Conservation (phyloP, 23 tunicate species). For the Ascidia mentula region DNA sequence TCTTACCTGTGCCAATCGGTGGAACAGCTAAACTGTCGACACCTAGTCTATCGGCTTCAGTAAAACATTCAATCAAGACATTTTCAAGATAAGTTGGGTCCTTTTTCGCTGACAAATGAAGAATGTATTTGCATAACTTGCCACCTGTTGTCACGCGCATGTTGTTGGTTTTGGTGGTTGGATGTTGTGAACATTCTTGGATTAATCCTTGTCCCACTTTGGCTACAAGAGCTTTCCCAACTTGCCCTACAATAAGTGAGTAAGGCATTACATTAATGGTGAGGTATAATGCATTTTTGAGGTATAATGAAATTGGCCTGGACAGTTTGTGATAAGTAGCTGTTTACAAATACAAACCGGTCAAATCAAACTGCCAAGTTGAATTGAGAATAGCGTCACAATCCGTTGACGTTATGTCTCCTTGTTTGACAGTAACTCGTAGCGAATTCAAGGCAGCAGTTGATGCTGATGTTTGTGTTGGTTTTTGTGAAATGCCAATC, state of each 20-base stretch:
- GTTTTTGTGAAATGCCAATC: neutral
- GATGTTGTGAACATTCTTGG: neutral
- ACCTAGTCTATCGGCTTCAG: conserved; percentile 17
- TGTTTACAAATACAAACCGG: no score
- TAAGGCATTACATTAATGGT: no score
- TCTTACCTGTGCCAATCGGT: conserved; percentile 55
- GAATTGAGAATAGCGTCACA: neutral
- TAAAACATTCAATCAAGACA: conserved; percentile 7
- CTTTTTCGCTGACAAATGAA: conserved; percentile 14
- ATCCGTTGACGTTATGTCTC: neutral
- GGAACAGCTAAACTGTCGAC: conserved; percentile 42
- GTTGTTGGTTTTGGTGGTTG: neutral
- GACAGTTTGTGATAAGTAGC: no score
- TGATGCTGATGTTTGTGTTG: neutral
- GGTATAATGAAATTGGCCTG: no score
- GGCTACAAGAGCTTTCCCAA: neutral
- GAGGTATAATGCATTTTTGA: no score
- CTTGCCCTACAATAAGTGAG: neutral
- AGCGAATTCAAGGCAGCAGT: neutral
- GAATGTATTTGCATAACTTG: conserved; percentile 29
- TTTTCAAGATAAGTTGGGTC: conserved; percentile 12
- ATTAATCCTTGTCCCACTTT: conserved; percentile 26
- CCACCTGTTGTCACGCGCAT: conserved; percentile 43
- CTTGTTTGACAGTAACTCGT: neutral
- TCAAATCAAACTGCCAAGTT: neutral